Percentiles rank a stretch among this genome's conserved stretches.
phyloP scores from a whole-genome alignment of 2,113 vertebrate species.

The Opisthocomus hoazin region DNA sequence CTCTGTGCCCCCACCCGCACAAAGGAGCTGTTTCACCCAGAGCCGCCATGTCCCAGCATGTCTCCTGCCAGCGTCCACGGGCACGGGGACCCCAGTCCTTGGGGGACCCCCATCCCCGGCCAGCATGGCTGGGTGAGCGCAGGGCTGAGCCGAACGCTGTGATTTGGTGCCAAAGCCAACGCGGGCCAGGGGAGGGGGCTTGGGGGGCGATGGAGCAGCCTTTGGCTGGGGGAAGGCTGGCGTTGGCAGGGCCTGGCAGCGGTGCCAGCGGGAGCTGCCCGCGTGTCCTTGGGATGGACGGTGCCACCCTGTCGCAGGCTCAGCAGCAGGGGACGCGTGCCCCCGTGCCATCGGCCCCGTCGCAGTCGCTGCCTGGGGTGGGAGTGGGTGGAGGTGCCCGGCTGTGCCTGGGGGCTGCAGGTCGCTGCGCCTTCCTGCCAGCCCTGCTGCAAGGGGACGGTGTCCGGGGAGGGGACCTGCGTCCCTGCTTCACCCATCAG shows the following conservation, averaged over 20 bases:
- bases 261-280: neutral
- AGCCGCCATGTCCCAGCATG: neutral
- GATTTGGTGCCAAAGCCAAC: neutral
- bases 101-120: too few relatives aligned
- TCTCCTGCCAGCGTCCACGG: neutral
- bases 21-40: neutral
- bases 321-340: neutral
- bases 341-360: neutral
- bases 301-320: neutral
- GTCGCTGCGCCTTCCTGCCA: neutral
- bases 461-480: fast-evolving
- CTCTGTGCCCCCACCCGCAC: neutral
- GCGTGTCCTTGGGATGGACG: neutral
- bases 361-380: neutral
- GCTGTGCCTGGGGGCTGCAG: neutral
- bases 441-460: neutral
- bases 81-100: neutral
- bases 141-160: neutral
- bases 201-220: neutral
- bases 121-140: neutral
- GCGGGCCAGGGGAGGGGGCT: fast-evolving
- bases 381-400: fast-evolving
- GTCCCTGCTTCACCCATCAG: neutral
- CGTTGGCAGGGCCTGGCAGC: neutral
- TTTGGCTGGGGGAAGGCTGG: neutral